Base-by-base conservation (phyloP, 2,113 vertebrate genomes). In the Mastomys coucha region DNA sequence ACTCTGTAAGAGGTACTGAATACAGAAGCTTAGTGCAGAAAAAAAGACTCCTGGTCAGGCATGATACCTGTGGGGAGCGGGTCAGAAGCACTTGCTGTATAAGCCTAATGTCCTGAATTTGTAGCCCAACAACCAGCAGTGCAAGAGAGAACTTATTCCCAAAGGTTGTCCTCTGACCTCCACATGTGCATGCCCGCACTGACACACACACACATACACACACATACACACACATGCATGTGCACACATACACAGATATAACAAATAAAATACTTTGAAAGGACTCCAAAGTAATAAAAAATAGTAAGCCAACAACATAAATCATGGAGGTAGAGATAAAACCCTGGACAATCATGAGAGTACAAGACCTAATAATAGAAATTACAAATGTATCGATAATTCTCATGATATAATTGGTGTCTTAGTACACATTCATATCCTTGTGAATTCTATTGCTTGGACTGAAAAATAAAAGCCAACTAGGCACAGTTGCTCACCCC, bases 401-500 rank as follows among this genome's bases (percentile, higher is more conserved):
- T 53, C 33, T 73, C 31, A 70, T 9, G 4, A 65, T 58, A 26
- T 63, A 60, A 87, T 80, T 87, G 19, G 78, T 88, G 89, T 60
- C 49, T 93, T 22, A 84, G 92, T 91, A 20, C 7, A 49, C 10
- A 28, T 56, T 45, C 63, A 60, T 60, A 16, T 3, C 22, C 22
- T 93, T 88, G 84, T 5, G 72, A n/a, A 65, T 77, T 80, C 42
- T 89, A 63, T 60, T 77, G 76, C 16, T 86, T 81, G 26, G 65
- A 65, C 63, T 80, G 56, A 89, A 75, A 95, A 92, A 81, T 45
- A 69, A 75, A 91, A 93, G 89, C 70, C 49, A 75, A 70, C 7
- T 13, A 84, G 56, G 12, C 80, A 39, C 4, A 12, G 80, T 26
- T 24, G 14, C 58, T 65, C 39, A 45, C 56, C 28, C 13, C 58